Evolutionary conservation across 2,113 vertebrate genomes (phyloP).

Genomic region (Colistium nudipinnis): DNA sequence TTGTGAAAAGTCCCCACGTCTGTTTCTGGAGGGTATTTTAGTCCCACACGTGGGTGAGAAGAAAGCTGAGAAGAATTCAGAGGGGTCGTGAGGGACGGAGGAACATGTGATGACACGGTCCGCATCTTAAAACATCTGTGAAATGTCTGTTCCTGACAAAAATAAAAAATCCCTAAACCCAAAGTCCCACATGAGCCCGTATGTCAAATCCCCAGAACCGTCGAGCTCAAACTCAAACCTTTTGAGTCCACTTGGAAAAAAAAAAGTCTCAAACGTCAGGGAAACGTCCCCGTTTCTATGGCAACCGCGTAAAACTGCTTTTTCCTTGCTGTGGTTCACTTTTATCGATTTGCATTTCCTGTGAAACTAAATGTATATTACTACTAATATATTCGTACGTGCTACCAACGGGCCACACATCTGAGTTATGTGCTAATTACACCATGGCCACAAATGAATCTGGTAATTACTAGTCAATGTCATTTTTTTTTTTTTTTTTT

Average conservation of each 20-base stretch:
- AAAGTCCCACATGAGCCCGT: neutral
- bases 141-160: conserved; percentile 14
- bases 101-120: neutral
- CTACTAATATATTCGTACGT: too few species aligned
- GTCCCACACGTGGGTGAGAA: too few species aligned
- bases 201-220: neutral
- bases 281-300: neutral
- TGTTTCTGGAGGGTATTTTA: too few species aligned
- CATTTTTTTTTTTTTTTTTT: too few species aligned
- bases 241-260: neutral
- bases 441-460: neutral
- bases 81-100: too few species aligned
- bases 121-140: neutral
- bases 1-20: too few species aligned
- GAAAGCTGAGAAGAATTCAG: too few species aligned
- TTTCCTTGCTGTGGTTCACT: neutral
- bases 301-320: neutral
- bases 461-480: neutral
- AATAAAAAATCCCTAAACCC: neutral
- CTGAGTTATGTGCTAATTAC: neutral
- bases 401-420: neutral
- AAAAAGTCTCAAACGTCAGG: conserved; percentile 1
- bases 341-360: neutral
- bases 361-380: neutral
- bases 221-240: neutral